Base-by-base conservation (phyloP, 2,113 vertebrate genomes). In the Mus pahari region DNA sequence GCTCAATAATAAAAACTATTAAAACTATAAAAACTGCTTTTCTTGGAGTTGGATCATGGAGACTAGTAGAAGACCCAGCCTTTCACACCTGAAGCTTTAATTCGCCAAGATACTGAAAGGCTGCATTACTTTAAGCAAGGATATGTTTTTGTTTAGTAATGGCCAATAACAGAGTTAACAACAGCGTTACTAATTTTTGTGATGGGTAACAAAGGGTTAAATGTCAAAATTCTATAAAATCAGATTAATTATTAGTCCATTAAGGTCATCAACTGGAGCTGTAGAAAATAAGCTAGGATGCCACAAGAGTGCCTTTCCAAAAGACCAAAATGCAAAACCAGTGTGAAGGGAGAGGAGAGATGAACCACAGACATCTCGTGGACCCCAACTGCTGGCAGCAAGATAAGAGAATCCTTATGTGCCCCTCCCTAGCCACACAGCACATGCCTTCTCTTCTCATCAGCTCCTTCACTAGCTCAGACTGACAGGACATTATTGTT, bases 401-500 rank as follows among this genome's bases (percentile, higher is more conserved):
- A 92, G 10, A 55, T 17, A 92, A 92, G 91, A 96, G 95, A 94
- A 89, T 28, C 3, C 39, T 94, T 68, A 73, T 84, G 48, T 92
- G 71, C 14, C 90, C 45, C 42, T 93, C 60, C 68, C 83, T 93
- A 87, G 74, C 48, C 19, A 86, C 58, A 28, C 50, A 96, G 86
- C 53, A 45, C 90, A 87, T 87, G 36, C 53, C 86, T 87, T 92
- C 79, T 94, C 42, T 88, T 93, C 94, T 60, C 55, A 45, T 94
- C 92, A 89, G 77, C 71, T 89, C 31, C 42, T 94, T 96, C 70
- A 71, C 58, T 82, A 84, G 50, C 66, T 88, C 78, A 60, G 71
- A 58, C 88, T 96, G 90, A 96, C 87, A 95, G 93, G 95, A 96
- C 70, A 83, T 94, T 94, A 81, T 90, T 96, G 28, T 92, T 97